Evolutionary conservation across 2,888 invertebrate species (phyloP).

Genomic region (Teleiodes luculella): DNA sequence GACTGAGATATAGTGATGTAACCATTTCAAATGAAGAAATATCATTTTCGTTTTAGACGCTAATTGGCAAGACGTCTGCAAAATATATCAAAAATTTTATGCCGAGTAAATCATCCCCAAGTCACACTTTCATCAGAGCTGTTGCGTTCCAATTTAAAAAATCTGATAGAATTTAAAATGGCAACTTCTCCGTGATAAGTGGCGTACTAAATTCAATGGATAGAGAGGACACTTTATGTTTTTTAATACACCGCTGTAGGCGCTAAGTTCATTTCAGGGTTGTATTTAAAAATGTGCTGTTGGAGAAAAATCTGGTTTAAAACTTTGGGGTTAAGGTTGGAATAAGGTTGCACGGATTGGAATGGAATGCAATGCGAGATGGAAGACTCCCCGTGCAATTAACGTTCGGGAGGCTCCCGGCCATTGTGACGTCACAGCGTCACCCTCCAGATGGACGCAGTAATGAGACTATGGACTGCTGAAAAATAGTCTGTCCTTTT

Average conservation of each 20-base stretch:
- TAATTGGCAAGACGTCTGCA: neutral
- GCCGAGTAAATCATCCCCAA: neutral
- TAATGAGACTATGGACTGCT: conserved; percentile 32
- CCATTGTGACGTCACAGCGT: conserved; percentile 58
- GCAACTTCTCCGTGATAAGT: conserved; percentile 9
- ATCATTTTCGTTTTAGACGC: neutral
- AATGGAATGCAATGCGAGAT: conserved; percentile 28
- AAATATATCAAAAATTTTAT: neutral
- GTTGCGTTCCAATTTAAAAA: conserved; percentile 3
- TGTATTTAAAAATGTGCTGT: conserved; percentile 29
- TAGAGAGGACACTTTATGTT: conserved; percentile 25
- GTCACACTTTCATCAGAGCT: neutral
- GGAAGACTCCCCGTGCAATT: conserved; percentile 55
- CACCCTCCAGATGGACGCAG: conserved; percentile 39
- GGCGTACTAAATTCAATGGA: conserved; percentile 10
- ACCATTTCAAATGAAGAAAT: too few species aligned
- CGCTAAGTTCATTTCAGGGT: conserved; percentile 36
- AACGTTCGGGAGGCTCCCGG: conserved; percentile 61
- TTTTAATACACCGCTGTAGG: conserved; percentile 37
- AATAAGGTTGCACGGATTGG: conserved; percentile 1
- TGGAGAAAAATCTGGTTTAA: conserved; percentile 27
- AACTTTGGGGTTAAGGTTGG: conserved; percentile 28
- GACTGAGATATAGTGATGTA: too few species aligned
- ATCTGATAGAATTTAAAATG: conserved; percentile 6
- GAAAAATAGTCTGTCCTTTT: conserved; percentile 10